phyloP scores from a whole-genome alignment of 2,888 invertebrate genomes.

The Lepidochrysops patricia region DNA sequence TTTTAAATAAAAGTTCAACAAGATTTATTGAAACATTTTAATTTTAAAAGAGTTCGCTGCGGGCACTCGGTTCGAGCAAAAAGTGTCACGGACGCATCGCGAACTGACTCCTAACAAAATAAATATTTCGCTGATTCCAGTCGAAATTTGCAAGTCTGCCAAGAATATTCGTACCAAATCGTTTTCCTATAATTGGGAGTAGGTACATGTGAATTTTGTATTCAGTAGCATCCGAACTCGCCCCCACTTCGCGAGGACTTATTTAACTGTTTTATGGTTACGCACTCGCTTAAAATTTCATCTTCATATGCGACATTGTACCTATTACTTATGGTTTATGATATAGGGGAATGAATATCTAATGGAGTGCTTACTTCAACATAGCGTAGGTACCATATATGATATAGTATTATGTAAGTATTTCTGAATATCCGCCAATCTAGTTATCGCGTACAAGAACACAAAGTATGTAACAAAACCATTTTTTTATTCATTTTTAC shows the following conservation, averaged over 20 bases:
- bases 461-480: not conserved
- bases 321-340: not conserved
- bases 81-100: conserved; percentile 56
- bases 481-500: not conserved
- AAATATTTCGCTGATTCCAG: conserved; percentile 71
- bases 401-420: too few relatives aligned
- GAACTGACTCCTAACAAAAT: conserved; percentile 62
- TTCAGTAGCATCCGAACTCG: conserved; percentile 70
- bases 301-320: not conserved
- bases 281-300: not conserved
- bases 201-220: conserved; percentile 71
- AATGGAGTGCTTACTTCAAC: not conserved
- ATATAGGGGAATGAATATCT: not conserved
- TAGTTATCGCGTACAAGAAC: too few relatives aligned
- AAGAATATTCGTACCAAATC: conserved; percentile 74
- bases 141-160: conserved; percentile 73
- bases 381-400: too few relatives aligned
- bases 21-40: conserved; percentile 14
- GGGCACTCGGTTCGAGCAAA: conserved; percentile 43
- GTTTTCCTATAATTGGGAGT: conserved; percentile 75
- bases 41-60: conserved; percentile 27
- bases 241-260: conserved; percentile 63
- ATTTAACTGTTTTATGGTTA: conserved; percentile 60
- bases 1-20: not conserved
- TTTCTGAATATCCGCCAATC: too few relatives aligned